A percentile compares a stretch with the other conserved stretches of the same genome.
Conservation (phyloP, 2,888 invertebrate genomes). For the Pheosia gnoma region DNA sequence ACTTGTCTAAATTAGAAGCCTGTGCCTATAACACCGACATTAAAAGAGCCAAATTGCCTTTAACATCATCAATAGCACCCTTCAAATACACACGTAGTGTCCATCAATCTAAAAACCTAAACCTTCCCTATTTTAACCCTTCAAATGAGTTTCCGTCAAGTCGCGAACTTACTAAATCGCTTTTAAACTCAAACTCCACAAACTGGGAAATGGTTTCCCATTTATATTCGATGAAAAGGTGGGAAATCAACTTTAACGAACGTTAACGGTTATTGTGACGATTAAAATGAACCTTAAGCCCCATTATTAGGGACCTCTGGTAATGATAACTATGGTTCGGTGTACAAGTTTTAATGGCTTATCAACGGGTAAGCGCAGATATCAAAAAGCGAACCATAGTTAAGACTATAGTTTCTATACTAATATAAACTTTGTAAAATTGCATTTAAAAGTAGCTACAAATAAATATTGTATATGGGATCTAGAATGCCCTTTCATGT, state of each 20-base stretch:
- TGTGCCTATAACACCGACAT: too few species aligned
- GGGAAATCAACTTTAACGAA: neutral
- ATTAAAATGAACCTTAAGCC: neutral
- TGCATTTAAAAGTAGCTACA: too few species aligned
- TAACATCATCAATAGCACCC: neutral
- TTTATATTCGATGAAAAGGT: neutral
- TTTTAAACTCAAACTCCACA: constrained; percentile 1
- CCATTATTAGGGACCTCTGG: neutral
- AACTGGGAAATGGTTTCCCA: neutral
- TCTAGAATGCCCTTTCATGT: too few species aligned
- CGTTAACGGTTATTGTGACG: neutral
- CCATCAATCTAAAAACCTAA: neutral
- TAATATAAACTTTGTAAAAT: too few species aligned
- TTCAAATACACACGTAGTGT: neutral
- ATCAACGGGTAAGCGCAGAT: too few species aligned
- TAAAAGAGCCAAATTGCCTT: neutral
- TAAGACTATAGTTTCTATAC: too few species aligned
- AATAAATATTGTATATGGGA: too few species aligned
- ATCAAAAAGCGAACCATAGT: too few species aligned
- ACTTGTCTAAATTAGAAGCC: too few species aligned
- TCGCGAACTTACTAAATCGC: neutral
- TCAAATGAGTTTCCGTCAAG: neutral
- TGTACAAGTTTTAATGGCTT: neutral
- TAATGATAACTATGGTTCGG: neutral
- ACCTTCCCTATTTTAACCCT: constrained; percentile 8